A percentile compares a stretch with the other conserved stretches of the same genome.
phyloP scores from a whole-genome alignment of 2,888 invertebrate genomes.

The Dryococelus australis region DNA sequence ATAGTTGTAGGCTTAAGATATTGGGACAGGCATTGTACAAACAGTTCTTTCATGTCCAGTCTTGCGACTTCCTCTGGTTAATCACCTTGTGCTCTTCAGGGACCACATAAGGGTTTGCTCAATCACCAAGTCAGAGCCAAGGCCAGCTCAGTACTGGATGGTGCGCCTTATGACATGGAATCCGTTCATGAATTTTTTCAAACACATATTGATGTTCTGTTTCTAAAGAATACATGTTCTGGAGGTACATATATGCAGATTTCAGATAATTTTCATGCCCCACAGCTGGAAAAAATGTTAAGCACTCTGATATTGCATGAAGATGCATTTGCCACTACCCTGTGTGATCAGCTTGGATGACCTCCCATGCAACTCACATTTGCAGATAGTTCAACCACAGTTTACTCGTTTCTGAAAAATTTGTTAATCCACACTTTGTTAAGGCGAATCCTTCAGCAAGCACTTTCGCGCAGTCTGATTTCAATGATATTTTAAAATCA shows the following conservation, averaged over 20 bases:
- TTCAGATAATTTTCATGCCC: slow-evolving; percentile 13
- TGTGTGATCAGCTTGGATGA: not conserved
- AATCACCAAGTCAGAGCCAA: too few species aligned
- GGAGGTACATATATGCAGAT: not conserved
- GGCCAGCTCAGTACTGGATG: too few species aligned
- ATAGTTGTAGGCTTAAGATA: too few species aligned
- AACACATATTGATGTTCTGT: not conserved
- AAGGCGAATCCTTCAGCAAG: too few species aligned
- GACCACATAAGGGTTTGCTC: too few species aligned
- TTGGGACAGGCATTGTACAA: too few species aligned
- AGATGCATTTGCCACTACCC: slow-evolving; percentile 7
- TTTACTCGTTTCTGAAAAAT: slow-evolving; percentile 18
- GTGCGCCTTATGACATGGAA: not conserved
- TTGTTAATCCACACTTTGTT: not conserved
- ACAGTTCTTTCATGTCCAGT: too few species aligned
- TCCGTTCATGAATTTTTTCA: not conserved
- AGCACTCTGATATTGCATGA: not conserved
- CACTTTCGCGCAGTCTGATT: too few species aligned
- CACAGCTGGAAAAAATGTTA: not conserved
- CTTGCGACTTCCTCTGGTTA: too few species aligned
- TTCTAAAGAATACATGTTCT: not conserved
- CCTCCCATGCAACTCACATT: not conserved
- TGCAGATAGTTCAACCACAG: not conserved
- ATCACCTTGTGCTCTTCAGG: too few species aligned
- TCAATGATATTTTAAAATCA: too few species aligned